Evolutionary conservation across 2,113 vertebrate genomes (phyloP).

Genomic region (Zingel zingel): DNA sequence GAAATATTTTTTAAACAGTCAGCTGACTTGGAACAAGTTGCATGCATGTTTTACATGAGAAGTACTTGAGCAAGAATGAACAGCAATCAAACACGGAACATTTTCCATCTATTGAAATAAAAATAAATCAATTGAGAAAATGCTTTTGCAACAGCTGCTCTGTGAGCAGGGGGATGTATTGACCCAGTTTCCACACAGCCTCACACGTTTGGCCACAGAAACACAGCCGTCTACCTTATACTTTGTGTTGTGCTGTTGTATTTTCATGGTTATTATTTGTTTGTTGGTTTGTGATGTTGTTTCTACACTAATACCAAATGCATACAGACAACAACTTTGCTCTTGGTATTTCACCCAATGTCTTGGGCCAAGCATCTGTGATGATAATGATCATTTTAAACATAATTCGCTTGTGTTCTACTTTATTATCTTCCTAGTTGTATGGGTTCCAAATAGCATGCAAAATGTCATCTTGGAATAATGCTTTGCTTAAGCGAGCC

Average conservation of each 20-base stretch:
- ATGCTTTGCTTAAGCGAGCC: neutral
- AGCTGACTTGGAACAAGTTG: neutral
- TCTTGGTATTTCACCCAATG: neutral
- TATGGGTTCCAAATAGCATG: conserved; percentile 11
- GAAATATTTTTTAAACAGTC: neutral
- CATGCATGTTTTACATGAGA: neutral
- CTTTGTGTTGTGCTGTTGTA: neutral
- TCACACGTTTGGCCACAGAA: neutral
- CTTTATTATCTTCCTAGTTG: conserved; percentile 22
- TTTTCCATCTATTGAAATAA: neutral
- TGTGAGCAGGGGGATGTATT: neutral
- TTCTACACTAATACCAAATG: neutral
- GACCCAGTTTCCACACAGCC: conserved; percentile 43
- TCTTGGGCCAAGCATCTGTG: neutral
- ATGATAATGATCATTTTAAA: neutral
- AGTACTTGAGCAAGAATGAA: conserved; percentile 3
- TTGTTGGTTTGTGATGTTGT: neutral
- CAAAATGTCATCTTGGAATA: conserved; percentile 13
- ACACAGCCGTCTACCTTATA: neutral
- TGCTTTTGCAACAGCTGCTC: conserved; percentile 43
- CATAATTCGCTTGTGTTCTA: neutral
- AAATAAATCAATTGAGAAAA: conserved; percentile 33
- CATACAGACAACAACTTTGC: neutral
- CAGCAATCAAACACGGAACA: neutral
- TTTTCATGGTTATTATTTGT: conserved; percentile 4